Conservation (phyloP, 2,113 vertebrate genomes). For the Salvelinus sp. region DNA sequence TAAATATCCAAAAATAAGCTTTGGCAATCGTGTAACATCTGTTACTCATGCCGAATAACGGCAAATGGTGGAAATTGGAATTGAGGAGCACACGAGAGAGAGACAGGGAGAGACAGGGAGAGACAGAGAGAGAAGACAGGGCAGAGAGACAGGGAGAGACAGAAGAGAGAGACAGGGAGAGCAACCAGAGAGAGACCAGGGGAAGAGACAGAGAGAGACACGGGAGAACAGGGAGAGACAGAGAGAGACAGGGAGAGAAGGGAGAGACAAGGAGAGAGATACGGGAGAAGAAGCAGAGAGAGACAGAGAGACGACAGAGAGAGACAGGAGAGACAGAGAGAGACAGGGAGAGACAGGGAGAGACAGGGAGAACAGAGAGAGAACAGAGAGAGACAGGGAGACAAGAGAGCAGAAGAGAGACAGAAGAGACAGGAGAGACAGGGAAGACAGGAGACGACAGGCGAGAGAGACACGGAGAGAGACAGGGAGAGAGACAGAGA, state of each 20-base stretch:
- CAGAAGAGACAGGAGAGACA: slow-evolving; percentile 1
- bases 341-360: background rate
- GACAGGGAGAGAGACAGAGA: slow-evolving; percentile 3
- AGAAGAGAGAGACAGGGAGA: background rate
- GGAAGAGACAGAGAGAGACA: background rate
- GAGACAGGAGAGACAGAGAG: too few relatives aligned
- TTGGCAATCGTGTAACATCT: too few relatives aligned
- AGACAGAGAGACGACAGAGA: too few relatives aligned
- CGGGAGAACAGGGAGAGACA: background rate
- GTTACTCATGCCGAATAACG: too few relatives aligned
- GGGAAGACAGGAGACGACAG: background rate
- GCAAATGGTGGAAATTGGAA: too few relatives aligned
- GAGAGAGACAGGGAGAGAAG: background rate
- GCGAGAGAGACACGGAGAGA: slow-evolving; percentile 14
- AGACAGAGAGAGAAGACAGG: background rate
- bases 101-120: too few relatives aligned
- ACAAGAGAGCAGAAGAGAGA: background rate
- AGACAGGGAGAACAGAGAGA: background rate
- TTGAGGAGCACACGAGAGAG: too few relatives aligned
- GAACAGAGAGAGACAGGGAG: too few relatives aligned
- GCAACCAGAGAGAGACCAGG: background rate
- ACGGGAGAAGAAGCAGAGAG: too few relatives aligned
- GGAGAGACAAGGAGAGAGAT: too few relatives aligned
- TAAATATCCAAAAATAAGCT: too few relatives aligned
- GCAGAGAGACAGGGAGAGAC: background rate